These are phyloP conservation scores for Dryadula phaetusa DNA, from an alignment of 2,888 invertebrate genomes.

Conservation along the genomic window DNA sequence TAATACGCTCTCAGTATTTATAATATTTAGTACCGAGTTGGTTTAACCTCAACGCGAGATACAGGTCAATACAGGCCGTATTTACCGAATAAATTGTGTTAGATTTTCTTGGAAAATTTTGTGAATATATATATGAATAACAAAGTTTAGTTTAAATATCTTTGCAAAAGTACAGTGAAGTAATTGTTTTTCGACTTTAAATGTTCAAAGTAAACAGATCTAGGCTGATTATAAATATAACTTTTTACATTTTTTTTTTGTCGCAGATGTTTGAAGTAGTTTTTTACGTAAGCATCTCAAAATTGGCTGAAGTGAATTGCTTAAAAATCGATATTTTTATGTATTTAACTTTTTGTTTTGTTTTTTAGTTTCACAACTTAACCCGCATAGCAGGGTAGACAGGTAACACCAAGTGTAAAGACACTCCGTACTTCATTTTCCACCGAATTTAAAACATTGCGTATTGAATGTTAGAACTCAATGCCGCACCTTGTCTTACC, in stretches of 20 bases:
- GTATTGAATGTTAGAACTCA: too few species aligned
- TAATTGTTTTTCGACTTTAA: background rate
- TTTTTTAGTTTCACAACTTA: too few species aligned
- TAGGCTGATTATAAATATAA: conserved; percentile 2
- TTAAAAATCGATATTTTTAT: too few species aligned
- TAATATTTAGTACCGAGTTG: conserved; percentile 7
- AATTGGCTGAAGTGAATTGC: too few species aligned
- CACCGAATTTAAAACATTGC: too few species aligned
- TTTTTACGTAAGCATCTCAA: background rate
- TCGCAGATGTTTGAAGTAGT: background rate
- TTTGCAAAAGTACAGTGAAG: background rate
- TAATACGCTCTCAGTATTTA: background rate
- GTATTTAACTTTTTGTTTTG: too few species aligned
- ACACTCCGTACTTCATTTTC: too few species aligned
- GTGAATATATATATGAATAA: conserved; percentile 10
- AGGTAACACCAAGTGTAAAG: too few species aligned
- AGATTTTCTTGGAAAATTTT: conserved; percentile 25
- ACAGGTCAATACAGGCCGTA: too few species aligned
- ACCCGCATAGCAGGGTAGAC: too few species aligned
- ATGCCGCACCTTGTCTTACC: too few species aligned
- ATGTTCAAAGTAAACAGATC: background rate
- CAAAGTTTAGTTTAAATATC: conserved; percentile 2
- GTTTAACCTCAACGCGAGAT: conserved; percentile 24
- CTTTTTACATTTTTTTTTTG: background rate
- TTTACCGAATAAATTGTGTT: conserved; percentile 27